Base-by-base conservation (phyloP, 2,113 vertebrate genomes). In the Melanocharis versteri region DNA sequence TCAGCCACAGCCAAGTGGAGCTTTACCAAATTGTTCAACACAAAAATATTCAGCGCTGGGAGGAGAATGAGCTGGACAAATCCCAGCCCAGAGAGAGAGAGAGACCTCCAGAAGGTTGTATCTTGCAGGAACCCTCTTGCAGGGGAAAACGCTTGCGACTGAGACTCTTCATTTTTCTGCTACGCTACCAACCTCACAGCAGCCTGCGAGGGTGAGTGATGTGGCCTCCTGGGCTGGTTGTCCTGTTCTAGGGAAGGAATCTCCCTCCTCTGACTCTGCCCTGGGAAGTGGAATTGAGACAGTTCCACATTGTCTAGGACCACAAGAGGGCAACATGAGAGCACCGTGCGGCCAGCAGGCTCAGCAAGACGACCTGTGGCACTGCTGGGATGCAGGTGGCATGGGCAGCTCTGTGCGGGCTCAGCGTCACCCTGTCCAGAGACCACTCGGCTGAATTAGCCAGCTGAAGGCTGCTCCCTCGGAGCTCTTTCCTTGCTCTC, bases 271-370 rank as follows among this genome's bases (percentile, higher is more conserved):
- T 45, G 39, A 65, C 28, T 44, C 18, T 33, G 39, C 10, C 22
- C 13, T 48, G 47, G 22, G 56, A 88, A 70, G 14, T 19, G 54
- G 30, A 86, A 47, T 50, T 62, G 62, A 61, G 54, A 54, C 15
- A 16, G 40, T 69, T 42, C 9, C 87, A 23, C 39, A 13, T 87
- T 81, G 79, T 64, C 50, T 50, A 73, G 79, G 56, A 81, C 94
- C 96, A 95, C 96, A 93, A 97, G 96, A 96, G 96, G 97, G 96
- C 94, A 92, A 96, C 45, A 82, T 17, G 44, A 56, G 73, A 84
- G 90, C 72, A 69, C 24, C 60, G 50, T 79, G 68, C 60, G 89
- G 53, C 62, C 87, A 37, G 37, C 57, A 68, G 60, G 51, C 69
- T 76, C 62, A 37, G 79, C n/a, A 22, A 26, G 33, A 13, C 2